phyloP scores from a whole-genome alignment of 2,888 invertebrate genomes.

The Timema cristinae region DNA sequence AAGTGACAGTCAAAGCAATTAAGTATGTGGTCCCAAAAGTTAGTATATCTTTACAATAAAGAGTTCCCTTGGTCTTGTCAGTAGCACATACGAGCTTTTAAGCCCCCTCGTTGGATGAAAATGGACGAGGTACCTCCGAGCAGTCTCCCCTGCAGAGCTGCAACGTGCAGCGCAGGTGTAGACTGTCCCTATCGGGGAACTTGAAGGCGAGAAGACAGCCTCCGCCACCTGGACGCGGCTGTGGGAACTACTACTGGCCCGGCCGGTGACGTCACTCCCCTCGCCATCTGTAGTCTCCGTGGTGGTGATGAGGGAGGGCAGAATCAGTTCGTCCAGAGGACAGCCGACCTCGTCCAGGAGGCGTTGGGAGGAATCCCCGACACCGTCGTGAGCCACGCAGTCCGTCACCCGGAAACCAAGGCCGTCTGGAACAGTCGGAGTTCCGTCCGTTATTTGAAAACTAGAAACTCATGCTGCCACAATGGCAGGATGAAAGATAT shows the following conservation, averaged over 20 bases:
- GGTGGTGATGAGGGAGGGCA: conserved; percentile 51
- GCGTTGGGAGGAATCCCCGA: conserved; percentile 70
- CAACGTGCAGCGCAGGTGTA: conserved; percentile 73
- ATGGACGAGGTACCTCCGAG: not conserved
- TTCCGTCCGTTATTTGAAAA: no score
- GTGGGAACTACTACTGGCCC: not conserved
- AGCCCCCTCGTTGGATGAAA: no score
- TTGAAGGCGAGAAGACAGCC: conserved; percentile 74
- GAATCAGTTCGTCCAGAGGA: conserved; percentile 64
- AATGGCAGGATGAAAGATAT: no score
- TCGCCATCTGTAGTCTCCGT: not conserved
- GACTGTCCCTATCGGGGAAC: conserved; percentile 72
- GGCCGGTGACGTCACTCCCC: not conserved
- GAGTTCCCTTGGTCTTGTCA: no score
- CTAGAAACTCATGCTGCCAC: no score
- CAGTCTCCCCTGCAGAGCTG: conserved; percentile 72
- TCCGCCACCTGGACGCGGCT: conserved; percentile 42
- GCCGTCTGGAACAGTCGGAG: conserved; percentile 48
- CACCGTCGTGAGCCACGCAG: conserved; percentile 73
- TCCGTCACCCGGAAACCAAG: conserved; percentile 71
- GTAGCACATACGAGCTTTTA: no score
- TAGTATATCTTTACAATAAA: no score
- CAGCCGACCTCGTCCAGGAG: conserved; percentile 71
- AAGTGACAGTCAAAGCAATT: no score
- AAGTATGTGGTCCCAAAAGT: no score